Percentiles rank a stretch among this genome's conserved stretches.
Conservation (phyloP, 2,797 vertebrate species). For the Oryzias sinensis region DNA sequence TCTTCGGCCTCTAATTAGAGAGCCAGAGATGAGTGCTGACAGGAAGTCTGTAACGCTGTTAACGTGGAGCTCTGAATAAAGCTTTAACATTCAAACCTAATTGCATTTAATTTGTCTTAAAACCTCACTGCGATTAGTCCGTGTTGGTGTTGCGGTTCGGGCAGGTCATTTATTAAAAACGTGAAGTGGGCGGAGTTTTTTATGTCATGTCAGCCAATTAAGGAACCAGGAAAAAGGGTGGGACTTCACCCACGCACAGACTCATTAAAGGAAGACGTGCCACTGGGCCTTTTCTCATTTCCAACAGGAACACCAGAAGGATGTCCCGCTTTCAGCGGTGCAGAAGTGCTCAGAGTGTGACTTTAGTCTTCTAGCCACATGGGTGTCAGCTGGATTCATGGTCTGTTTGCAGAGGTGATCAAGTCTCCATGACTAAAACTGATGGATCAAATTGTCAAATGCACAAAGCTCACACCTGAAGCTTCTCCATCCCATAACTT, state of each 20-base stretch:
- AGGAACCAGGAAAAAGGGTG: background rate
- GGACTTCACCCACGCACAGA: conserved; percentile 9
- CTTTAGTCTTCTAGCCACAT: no score
- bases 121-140: conserved; percentile 8
- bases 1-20: conserved; percentile 33
- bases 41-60: no score
- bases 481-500: no score
- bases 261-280: conserved; percentile 38
- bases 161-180: conserved; percentile 16
- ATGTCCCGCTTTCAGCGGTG: conserved; percentile 15
- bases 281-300: conserved; percentile 17
- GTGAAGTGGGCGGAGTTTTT: background rate
- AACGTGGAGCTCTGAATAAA: background rate
- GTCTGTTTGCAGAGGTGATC: no score
- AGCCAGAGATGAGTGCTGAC: background rate
- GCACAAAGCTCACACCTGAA: no score
- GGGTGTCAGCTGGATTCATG: no score
- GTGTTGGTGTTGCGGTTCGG: rapidly evolving
- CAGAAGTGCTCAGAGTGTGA: conserved; percentile 2
- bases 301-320: conserved; percentile 16
- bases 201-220: conserved; percentile 18
- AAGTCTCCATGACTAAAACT: no score
- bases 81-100: background rate
- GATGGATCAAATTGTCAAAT: no score
- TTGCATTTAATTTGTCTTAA: conserved; percentile 8